phyloP scores from a whole-genome alignment of 2,797 vertebrate species.

The Mastacembelus armatus region DNA sequence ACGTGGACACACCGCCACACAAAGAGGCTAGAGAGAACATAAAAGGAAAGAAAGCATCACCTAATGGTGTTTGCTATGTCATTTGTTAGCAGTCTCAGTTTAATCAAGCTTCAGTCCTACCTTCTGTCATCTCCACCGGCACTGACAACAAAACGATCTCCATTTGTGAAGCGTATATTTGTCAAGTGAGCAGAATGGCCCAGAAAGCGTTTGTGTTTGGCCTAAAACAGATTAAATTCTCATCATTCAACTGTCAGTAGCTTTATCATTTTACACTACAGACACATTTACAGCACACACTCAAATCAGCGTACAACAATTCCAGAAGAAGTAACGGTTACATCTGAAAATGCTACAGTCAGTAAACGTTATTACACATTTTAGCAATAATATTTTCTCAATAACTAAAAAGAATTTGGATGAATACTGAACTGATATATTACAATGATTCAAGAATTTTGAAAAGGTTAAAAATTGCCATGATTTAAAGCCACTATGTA shows the following conservation, averaged over 20 bases:
- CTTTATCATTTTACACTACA: not conserved
- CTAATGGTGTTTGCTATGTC: not conserved
- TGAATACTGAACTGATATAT: not conserved
- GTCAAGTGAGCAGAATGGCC: slow-evolving; percentile 97
- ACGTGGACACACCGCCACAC: slow-evolving; percentile 96
- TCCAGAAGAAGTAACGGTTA: not conserved
- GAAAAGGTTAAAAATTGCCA: too few relatives aligned
- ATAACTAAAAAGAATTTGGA: not conserved
- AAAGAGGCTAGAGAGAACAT: slow-evolving; percentile 87
- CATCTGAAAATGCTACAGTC: slow-evolving; percentile 1
- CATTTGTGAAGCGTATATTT: slow-evolving; percentile 94
- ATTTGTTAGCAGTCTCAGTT: not conserved
- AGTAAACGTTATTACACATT: not conserved
- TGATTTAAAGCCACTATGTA: not conserved
- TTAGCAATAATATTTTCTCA: not conserved
- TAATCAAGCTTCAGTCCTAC: slow-evolving; percentile 67
- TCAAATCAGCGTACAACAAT: not conserved
- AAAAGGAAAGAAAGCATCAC: not conserved
- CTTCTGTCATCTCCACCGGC: slow-evolving; percentile 97
- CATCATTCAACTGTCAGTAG: slow-evolving; percentile 4
- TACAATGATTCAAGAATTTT: too few relatives aligned
- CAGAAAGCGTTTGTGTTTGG: slow-evolving; percentile 98
- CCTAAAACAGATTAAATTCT: slow-evolving; percentile 80
- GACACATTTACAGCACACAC: not conserved
- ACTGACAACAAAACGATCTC: slow-evolving; percentile 93